Base-by-base conservation (phyloP, 2,888 invertebrate species). In the Lasioglossum malachurum region DNA sequence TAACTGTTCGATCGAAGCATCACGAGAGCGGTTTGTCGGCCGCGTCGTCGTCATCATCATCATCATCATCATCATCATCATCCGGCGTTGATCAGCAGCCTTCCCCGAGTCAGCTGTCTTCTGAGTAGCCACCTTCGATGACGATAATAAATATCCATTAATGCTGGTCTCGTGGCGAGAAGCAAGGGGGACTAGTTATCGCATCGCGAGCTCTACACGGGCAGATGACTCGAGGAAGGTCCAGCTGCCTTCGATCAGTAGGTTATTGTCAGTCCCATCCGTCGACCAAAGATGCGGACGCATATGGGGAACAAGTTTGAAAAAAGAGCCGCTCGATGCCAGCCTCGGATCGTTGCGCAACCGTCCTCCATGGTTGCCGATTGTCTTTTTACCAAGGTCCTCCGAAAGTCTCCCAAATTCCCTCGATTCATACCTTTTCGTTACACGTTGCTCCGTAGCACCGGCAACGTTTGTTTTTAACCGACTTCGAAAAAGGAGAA, bases 131-230 rank as follows among this genome's bases (percentile, higher is more conserved):
- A 92, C 92, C 91, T 88, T 91, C 90, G 91, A 91, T 88, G 91
- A 91, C 92, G 94, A 93, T 94, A 94, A 95, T 95, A 95, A 94
- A 95, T 94, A 94, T 94, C 94, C 94, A 94, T 95, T 94, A 95
- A 94, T 93, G 91, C 86, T 31, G 67, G 78, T 80, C 69, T 69
- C 79, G 80, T 74, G 87, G 84, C 80, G 88, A 78, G 78, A 88
- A 90, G 69, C 38, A 4, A 87, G 92, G 91, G 94, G 94, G 93
- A 94, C 53, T 94, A 94, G 94, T 95, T 95, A 95, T 95, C 95
- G 94, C 93, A 93, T 94, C 94, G 93, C 93, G 94, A 93, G 93
- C 91, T 64, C 60, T 90, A 91, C 88, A 87, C 91, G 87, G 91
- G 93, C 94, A 95, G 95, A 95, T 95, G 95, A 95, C 94, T 94